Conservation (phyloP, 1,140 invertebrate species). For the Drosophila ironensis region DNA sequence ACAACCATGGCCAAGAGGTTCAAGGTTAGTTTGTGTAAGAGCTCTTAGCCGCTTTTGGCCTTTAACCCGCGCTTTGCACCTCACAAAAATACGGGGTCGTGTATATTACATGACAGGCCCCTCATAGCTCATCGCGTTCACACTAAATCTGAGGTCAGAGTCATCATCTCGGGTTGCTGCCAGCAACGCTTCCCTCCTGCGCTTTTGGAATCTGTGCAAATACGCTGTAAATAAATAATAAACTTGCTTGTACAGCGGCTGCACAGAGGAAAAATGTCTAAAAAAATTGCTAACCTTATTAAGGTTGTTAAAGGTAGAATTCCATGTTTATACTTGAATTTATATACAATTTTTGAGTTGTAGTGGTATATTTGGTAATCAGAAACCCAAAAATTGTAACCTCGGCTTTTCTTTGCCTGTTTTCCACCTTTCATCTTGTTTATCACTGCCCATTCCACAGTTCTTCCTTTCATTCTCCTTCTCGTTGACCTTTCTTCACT, state of each 20-base stretch:
- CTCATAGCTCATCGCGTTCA: slow-evolving; percentile 31
- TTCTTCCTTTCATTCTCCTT: neutral
- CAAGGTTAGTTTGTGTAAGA: slow-evolving; percentile 24
- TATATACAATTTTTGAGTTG: no score
- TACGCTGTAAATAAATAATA: slow-evolving; percentile 53
- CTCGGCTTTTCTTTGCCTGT: neutral
- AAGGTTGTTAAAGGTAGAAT: no score
- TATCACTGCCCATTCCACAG: neutral
- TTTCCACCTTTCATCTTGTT: neutral
- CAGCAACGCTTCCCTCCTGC: neutral
- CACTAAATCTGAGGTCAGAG: slow-evolving; percentile 44
- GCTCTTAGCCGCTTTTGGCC: slow-evolving; percentile 17
- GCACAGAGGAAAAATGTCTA: neutral
- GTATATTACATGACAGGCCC: slow-evolving; percentile 6
- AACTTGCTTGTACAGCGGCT: neutral
- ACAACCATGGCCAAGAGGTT: slow-evolving; percentile 19
- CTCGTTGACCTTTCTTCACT: neutral
- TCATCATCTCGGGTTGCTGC: slow-evolving; percentile 18
- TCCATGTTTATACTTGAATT: no score
- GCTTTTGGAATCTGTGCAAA: slow-evolving; percentile 27
- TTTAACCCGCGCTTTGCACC: slow-evolving; percentile 17
- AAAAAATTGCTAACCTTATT: no score
- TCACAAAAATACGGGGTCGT: neutral
- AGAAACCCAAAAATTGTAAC: no score
- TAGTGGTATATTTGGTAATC: neutral